Evolutionary conservation across 2,888 invertebrate genomes (phyloP), one percentile per base, ranked within the genome.

Genomic region (Deroplatys truncata): DNA sequence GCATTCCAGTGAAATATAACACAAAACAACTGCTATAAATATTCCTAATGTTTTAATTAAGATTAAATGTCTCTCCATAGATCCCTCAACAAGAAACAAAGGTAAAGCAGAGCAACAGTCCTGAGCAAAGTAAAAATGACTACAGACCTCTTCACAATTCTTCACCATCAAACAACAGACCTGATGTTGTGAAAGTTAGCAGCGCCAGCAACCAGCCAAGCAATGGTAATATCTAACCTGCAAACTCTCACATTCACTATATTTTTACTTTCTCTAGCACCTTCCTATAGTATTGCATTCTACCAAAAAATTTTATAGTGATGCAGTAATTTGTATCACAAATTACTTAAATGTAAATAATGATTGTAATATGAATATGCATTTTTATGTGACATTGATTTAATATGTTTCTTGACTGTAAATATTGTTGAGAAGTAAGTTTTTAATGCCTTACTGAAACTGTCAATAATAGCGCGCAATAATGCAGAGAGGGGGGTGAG

Each of bases 81-180:
- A 20, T 72, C 4, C 56, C 56, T 72, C 56, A 16, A 20, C 56
- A 72, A 72, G 56, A 72, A 16, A 25, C 7, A 7, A 72, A 72
- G 56, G 20, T 72, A 20, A 72, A 72, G 9, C 56, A 72, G 56
- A 2, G 3, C 56, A 72, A 72, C 3, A 72, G 56, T 20, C 25
- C 56, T 72, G 56, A 72, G 25, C 86, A 91, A 15, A 86, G 90
- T 25, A 91, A 92, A 84, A 93, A 93, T 91, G 93, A 93, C 86
- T 93, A 93, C 91, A 93, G 93, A 91, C 92, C 92, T 16, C 88
- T 93, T 88, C 92, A 92, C 28, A 92, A 92, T 88, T 89, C 92
- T 35, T 93, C 93, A 83, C 91, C 92, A 1, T 92, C 87, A 20
- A 87, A 87, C 83, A 83, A 83, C 35, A 82, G 35, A 83, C 87